Percentiles rank a stretch among this genome's conserved stretches.
These are phyloP conservation scores for Pseudotriccus pelzelni DNA, from an alignment of 2,797 vertebrate genomes.

Conservation along the genomic window DNA sequence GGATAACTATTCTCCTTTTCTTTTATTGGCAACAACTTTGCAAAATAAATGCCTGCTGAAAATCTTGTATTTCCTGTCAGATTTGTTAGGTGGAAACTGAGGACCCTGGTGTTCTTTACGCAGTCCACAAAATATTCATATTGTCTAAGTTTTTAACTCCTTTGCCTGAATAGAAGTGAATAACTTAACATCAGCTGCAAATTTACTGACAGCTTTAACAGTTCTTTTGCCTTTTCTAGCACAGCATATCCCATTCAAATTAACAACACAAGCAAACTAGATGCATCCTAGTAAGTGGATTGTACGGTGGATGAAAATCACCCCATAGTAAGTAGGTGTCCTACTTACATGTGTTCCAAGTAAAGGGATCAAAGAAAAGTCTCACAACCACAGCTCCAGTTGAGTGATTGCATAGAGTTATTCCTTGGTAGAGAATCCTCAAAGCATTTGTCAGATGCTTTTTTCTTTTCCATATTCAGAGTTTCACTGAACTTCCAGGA, in stretches of 20 bases:
- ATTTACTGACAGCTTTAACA: background rate
- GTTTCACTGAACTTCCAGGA: background rate
- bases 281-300: background rate
- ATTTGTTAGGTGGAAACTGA: background rate
- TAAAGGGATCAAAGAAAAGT: background rate
- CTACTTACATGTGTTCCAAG: background rate
- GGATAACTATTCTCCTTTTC: background rate
- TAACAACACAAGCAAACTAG: background rate
- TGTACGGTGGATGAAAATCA: background rate
- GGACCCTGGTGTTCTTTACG: background rate
- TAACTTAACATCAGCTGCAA: background rate
- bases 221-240: background rate
- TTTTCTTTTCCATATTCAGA: background rate
- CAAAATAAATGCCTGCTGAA: background rate
- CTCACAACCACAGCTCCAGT: background rate
- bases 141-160: background rate
- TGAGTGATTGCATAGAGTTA: background rate
- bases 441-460: background rate
- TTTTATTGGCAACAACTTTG: background rate
- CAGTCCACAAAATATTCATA: background rate
- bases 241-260: background rate
- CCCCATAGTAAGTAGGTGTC: background rate
- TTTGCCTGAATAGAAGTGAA: background rate
- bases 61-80: background rate
- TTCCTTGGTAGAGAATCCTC: background rate